Conservation (phyloP, 2,113 vertebrate species). For the Vidua macroura region DNA sequence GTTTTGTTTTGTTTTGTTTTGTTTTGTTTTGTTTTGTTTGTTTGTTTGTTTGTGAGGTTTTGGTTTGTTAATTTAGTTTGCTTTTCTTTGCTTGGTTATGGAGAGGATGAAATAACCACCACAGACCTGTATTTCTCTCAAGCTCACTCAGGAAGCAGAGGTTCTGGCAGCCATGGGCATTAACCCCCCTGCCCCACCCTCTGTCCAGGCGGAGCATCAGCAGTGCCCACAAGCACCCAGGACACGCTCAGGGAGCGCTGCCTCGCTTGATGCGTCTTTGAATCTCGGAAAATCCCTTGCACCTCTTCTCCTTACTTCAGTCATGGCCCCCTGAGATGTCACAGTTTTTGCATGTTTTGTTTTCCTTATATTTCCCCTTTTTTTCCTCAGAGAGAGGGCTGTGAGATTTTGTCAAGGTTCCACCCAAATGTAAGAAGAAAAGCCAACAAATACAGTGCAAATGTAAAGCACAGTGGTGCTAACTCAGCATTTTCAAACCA, state of each 20-base stretch:
- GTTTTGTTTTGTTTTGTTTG: not conserved
- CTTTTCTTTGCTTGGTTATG: not conserved
- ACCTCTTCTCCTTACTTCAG: not conserved
- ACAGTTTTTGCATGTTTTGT: not conserved
- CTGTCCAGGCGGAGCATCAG: not conserved
- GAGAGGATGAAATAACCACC: not conserved
- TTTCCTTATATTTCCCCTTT: not conserved
- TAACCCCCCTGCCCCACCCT: not conserved
- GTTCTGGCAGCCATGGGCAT: not conserved
- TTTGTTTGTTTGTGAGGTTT: not conserved
- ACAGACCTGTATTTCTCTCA: not conserved
- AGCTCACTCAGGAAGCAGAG: not conserved
- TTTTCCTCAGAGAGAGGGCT: not conserved
- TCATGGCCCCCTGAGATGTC: not conserved
- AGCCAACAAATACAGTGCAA: not conserved
- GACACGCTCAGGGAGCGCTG: not conserved
- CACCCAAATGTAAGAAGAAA: not conserved
- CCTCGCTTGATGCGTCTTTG: accelerated
- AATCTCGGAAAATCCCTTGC: not conserved
- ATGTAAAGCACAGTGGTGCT: not conserved
- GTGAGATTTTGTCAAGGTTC: not conserved
- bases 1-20: not conserved
- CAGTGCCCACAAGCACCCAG: accelerated
- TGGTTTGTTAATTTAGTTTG: not conserved
- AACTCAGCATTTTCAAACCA: not conserved